Evolutionary conservation across 2,113 vertebrate species (phyloP).

Genomic region (Daphoenositta chrysoptera): DNA sequence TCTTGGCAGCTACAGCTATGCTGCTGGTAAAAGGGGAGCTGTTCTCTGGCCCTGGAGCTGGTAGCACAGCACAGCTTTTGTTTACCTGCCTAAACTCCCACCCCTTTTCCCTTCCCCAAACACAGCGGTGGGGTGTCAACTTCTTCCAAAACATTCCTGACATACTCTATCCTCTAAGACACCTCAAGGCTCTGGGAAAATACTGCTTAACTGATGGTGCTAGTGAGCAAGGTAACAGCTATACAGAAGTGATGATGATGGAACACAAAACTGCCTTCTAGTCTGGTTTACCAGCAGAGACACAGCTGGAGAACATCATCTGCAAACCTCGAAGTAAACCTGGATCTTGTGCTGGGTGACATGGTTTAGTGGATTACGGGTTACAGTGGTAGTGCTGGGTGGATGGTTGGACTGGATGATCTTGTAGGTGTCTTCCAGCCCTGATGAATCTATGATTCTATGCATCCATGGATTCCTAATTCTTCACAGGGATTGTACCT

Average conservation of each 20-base stretch:
- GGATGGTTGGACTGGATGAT: not conserved
- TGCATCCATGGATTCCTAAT: not conserved
- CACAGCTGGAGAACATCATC: not conserved
- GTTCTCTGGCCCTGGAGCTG: not conserved
- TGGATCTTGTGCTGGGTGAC: not conserved
- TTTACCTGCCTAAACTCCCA: not conserved
- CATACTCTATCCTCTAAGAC: not conserved
- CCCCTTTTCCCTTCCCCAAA: not conserved
- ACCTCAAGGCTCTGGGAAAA: not conserved
- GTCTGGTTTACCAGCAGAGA: not conserved
- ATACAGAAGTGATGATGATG: not conserved
- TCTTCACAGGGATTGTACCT: not conserved
- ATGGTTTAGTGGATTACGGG: not conserved
- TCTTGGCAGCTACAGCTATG: not conserved
- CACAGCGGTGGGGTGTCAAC: accelerated
- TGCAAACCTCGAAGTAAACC: not conserved
- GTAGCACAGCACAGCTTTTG: not conserved
- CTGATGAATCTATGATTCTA: not conserved
- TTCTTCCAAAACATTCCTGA: not conserved
- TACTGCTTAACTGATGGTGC: not conserved
- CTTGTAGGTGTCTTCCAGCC: not conserved
- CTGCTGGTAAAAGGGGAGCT: not conserved
- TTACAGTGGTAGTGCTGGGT: too few relatives aligned
- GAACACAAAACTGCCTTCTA: not conserved
- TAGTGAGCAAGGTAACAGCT: not conserved